Evolutionary conservation across 1,140 invertebrate genomes (phyloP), one percentile per base, ranked within the genome.

Genomic region (Pogonomyrmex californicus): DNA sequence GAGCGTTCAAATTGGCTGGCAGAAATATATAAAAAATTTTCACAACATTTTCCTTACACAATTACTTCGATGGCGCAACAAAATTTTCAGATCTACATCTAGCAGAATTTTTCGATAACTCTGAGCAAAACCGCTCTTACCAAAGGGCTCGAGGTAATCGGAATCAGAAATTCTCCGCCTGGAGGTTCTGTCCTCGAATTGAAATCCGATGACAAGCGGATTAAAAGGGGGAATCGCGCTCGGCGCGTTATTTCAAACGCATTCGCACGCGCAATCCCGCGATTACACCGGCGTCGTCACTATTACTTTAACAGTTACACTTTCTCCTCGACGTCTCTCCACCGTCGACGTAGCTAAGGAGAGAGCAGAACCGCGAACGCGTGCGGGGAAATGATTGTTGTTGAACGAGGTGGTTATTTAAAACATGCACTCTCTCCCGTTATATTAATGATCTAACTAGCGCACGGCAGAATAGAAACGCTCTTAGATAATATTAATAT

Each of bases 241-340:
- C 58, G 41, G 36, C 56, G 68, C 86, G 23, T 23, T 86, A 90
- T 86, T 86, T 85, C 41, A 88, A 68, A 38, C 77, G 51, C 65
- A 68, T 87, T 92, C 87, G 93, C 91, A 92, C 91, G 92, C 92
- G 93, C 93, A 94, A 94, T 93, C 91, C 76, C 89, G 65, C 65
- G 93, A 94, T 95, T 94, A 94, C 94, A 95, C 93, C 92, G 93
- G 91, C 93, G 93, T 94, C 93, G 91, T 94, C 92, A 89, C 92
- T 94, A 93, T 95, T 94, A 95, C 93, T 92, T 90, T 90, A 93
- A 93, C 93, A 94, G 94, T 95, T 94, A 94, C 92, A 95, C 94
- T 95, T 95, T 95, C 94, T 91, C 93, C 90, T 88, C 88, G 91
- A 88, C 90, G 90, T 91, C 91, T 92, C 88, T 81, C 85, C 23